Conservation (phyloP, 2,797 vertebrate genomes). For the Pangasius krempfi region DNA sequence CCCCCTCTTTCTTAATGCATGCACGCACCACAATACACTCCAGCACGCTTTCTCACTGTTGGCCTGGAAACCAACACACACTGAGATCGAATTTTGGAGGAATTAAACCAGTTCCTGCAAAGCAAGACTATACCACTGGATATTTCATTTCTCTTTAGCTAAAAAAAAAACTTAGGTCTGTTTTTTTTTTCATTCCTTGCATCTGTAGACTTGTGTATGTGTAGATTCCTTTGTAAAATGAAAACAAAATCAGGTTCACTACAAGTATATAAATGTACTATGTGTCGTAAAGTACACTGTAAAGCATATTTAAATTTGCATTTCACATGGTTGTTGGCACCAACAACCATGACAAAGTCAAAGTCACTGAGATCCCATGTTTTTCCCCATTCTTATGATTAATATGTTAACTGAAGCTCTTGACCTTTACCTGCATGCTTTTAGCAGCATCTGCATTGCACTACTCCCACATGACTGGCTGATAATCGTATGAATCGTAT, state of each 20-base stretch:
- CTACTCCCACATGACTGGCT: too few species aligned
- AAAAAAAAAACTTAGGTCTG: not conserved
- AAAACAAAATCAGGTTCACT: not conserved
- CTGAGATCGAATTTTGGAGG: slow-evolving; percentile 34
- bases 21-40: slow-evolving; percentile 76
- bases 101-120: slow-evolving; percentile 34
- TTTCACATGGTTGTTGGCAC: too few species aligned
- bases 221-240: not conserved
- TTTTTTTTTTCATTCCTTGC: not conserved
- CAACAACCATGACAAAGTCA: too few species aligned
- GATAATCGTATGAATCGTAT: too few species aligned
- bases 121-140: slow-evolving; percentile 9
- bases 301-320: not conserved
- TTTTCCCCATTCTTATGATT: too few species aligned
- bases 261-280: not conserved
- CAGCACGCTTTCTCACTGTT: slow-evolving; percentile 73
- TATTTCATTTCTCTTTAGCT: not conserved
- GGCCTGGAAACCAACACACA: slow-evolving; percentile 76
- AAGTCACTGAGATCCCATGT: too few species aligned
- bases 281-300: not conserved
- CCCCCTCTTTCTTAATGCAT: slow-evolving; percentile 77
- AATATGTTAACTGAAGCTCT: too few species aligned
- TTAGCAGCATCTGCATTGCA: too few species aligned
- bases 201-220: not conserved
- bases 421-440: too few species aligned